These are phyloP conservation scores for Blomia tropicalis DNA, from an alignment of 2,888 invertebrate species.

Conservation along the genomic window DNA sequence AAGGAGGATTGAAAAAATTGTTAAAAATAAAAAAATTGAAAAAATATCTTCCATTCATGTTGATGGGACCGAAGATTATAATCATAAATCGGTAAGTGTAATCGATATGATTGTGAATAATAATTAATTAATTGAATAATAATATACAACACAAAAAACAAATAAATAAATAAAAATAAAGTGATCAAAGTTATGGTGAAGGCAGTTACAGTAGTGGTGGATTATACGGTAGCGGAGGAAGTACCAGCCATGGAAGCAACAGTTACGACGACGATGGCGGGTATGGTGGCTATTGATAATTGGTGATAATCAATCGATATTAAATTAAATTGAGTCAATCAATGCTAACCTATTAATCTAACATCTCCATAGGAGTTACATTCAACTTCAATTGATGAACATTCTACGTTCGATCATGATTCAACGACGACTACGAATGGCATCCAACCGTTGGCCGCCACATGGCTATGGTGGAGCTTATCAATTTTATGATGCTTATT, in stretches of 20 bases:
- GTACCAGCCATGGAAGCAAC: too few relatives aligned
- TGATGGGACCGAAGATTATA: conserved; percentile 16
- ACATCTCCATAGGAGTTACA: neutral
- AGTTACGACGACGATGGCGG: neutral
- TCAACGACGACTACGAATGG: neutral
- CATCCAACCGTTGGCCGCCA: neutral
- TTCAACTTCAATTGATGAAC: neutral
- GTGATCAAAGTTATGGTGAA: neutral
- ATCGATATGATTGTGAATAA: neutral
- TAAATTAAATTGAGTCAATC: neutral
- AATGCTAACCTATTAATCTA: neutral
- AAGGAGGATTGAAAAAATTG: conserved; percentile 7
- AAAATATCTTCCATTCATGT: conserved; percentile 20
- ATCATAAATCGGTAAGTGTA: conserved; percentile 8
- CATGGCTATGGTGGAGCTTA: conserved; percentile 1
- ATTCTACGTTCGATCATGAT: neutral
- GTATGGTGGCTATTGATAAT: neutral
- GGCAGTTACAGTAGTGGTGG: neutral
- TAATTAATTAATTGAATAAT: neutral
- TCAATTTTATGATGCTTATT: too few relatives aligned
- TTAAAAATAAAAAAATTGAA: conserved; percentile 18
- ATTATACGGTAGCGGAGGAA: neutral
- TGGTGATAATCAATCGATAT: neutral
- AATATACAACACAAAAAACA: neutral
- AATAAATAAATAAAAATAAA: neutral